Evolutionary conservation across 2,113 vertebrate genomes (phyloP), one percentile per base, ranked within the genome.

Genomic region (Ctenomys sociabilis): DNA sequence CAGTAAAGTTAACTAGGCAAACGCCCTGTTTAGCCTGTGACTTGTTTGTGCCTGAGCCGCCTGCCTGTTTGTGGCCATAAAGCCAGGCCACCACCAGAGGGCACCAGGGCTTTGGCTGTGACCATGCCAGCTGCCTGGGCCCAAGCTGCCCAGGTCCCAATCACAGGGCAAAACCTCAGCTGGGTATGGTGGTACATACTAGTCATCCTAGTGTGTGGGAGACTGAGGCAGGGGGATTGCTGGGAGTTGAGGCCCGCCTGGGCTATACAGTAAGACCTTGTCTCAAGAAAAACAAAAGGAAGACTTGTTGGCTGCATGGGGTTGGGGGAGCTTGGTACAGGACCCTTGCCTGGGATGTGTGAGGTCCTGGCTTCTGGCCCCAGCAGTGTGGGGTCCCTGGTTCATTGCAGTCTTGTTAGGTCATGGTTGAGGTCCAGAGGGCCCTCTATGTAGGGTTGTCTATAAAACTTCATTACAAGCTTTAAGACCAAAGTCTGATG

Each of bases 1-100:
- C 95, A 97, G 97, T 97, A 98, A 97, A 97, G 88, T 92, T 83
- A 43, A 82, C 43, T 93, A 93, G 96, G 96, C 96, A 88, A 97
- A 93, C 40, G 85, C 87, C 80, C 45, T 90, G 96, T 93, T 96
- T 90, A 94, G 86, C 92, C 73, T 95, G 91, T 95, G 93, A 92
- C 96, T 93, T 97, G 91, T 94, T 49, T 96, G 43, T n/a, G 24
- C 70, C 4, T 5, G 26, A 16, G 4, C 49, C 0, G 0, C 70
- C 43, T 52, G 16, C 72, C 45, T 61, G 0, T 32, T 32, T 45
- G 72, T 63, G 22, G 40, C 54, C 32, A 12, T 88, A 68, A 80
- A 66, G 73, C 59, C 52, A 75, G 35, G 72, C 63, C 37, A 22
- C 93, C 97, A 91, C 78, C 35, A 94, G 97, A 83, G 97, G 97